Percentiles rank a stretch among this genome's conserved stretches.
Evolutionary conservation across 2,797 vertebrate species (phyloP).

Genomic region (Myripristis jacobus): DNA sequence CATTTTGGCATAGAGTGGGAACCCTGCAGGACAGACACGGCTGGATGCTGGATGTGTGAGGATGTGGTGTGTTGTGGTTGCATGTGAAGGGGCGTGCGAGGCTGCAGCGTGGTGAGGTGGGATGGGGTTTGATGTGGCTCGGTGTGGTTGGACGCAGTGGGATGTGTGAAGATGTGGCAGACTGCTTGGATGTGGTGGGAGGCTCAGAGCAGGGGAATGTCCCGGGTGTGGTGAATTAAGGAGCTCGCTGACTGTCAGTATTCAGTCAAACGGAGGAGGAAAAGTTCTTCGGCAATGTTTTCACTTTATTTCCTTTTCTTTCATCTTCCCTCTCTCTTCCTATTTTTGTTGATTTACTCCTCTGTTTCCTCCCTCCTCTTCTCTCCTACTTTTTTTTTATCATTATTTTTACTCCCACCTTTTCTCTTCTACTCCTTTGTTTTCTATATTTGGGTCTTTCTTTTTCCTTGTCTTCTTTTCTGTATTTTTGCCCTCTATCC

Average conservation of each 20-base stretch:
- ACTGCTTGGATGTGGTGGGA: not conserved
- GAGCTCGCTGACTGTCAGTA: conserved; percentile 3
- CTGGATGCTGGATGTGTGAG: too few relatives aligned
- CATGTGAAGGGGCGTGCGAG: too few relatives aligned
- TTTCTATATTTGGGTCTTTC: conserved; percentile 35
- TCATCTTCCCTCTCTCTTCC: conserved; percentile 58
- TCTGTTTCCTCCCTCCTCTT: too few relatives aligned
- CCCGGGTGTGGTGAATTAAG: not conserved
- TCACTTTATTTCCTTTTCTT: conserved; percentile 71
- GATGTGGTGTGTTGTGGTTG: too few relatives aligned
- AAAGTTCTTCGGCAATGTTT: conserved; percentile 55
- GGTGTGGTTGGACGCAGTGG: too few relatives aligned
- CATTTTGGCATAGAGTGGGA: too few relatives aligned
- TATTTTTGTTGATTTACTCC: too few relatives aligned
- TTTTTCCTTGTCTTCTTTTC: conserved; percentile 33
- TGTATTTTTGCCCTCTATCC: conserved; percentile 48
- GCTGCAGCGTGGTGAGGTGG: too few relatives aligned
- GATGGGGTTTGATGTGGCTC: too few relatives aligned
- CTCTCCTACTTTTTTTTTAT: too few relatives aligned
- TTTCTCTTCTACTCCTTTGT: conserved; percentile 61
- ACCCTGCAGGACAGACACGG: too few relatives aligned
- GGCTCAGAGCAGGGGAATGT: not conserved
- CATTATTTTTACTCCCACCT: too few relatives aligned
- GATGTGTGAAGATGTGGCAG: not conserved
- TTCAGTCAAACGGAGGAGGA: conserved; percentile 13